Evolutionary conservation across 2,797 vertebrate genomes (phyloP).

Genomic region (Bucorvus abyssinicus): DNA sequence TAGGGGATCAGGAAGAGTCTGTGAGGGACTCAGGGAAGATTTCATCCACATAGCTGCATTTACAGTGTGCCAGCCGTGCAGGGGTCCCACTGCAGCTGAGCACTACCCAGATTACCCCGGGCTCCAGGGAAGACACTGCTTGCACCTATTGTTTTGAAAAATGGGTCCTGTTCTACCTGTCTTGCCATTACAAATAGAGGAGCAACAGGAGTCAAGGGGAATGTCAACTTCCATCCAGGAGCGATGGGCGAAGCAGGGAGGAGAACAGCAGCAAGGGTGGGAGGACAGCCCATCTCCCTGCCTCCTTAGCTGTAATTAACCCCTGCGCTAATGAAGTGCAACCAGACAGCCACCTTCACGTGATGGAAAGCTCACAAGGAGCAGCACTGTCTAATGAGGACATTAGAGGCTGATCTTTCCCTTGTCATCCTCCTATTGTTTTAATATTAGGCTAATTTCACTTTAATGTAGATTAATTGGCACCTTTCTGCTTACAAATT

Average conservation of each 20-base stretch:
- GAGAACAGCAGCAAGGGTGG: not conserved
- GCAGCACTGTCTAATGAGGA: conserved; percentile 69
- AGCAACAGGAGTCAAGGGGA: not conserved
- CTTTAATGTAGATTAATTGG: conserved; percentile 68
- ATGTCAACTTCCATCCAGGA: not conserved
- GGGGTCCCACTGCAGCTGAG: not conserved
- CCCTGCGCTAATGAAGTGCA: conserved; percentile 69
- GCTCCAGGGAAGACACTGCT: not conserved
- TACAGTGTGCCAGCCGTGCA: fast-evolving
- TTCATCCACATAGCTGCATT: not conserved
- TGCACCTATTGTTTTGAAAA: not conserved
- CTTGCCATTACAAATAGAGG: conserved; percentile 35
- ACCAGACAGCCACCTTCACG: conserved; percentile 56
- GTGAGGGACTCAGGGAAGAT: not conserved
- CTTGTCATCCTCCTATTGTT: conserved; percentile 59
- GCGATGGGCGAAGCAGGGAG: not conserved
- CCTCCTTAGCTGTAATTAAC: conserved; percentile 70
- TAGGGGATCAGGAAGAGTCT: not conserved
- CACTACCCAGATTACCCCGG: not conserved
- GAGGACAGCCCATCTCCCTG: conserved; percentile 31
- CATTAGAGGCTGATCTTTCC: conserved; percentile 59
- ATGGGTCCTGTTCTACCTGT: conserved; percentile 34
- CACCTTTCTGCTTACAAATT: conserved; percentile 2
- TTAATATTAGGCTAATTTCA: conserved; percentile 68
- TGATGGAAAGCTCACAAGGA: conserved; percentile 49